Evolutionary conservation across 2,888 invertebrate genomes (phyloP).

Genomic region (Kryphioiulus occultus): DNA sequence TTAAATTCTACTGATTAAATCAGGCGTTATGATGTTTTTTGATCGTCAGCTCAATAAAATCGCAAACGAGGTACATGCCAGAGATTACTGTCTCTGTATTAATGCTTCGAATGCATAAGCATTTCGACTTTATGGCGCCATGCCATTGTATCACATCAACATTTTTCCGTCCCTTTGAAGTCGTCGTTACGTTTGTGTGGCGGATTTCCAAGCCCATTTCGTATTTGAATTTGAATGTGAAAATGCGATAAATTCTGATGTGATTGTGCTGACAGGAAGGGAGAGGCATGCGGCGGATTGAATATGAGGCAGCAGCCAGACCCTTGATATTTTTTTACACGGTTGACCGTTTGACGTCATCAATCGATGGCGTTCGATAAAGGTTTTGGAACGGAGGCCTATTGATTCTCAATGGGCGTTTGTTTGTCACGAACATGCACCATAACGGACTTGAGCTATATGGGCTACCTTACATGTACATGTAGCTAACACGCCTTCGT

Average conservation of each 20-base stretch:
- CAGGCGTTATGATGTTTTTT: too few species aligned
- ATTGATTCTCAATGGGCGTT: constrained; percentile 33
- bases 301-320: not conserved
- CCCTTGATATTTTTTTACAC: not conserved
- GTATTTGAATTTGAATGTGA: not conserved
- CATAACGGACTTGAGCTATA: not conserved
- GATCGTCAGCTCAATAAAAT: too few species aligned
- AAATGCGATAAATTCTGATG: not conserved
- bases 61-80: too few species aligned
- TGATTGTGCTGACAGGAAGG: not conserved
- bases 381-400: not conserved
- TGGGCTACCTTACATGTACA: not conserved
- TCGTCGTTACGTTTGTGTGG: not conserved
- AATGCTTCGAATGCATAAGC: too few species aligned
- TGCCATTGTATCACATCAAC: too few species aligned
- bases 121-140: too few species aligned
- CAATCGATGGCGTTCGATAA: not conserved
- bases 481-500: too few species aligned
- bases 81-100: too few species aligned
- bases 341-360: constrained; percentile 1
- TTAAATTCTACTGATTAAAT: too few species aligned
- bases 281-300: not conserved
- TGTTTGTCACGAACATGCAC: constrained; percentile 24
- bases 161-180: too few species aligned
- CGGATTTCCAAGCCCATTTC: not conserved